Percentiles rank a stretch among this genome's conserved stretches.
phyloP scores from a whole-genome alignment of 2,113 vertebrate species.

The mouse (Mus musculus) region GRCm39 chrX:65678001-65678500 shows the following conservation, averaged over 20 bases:
- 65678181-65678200: conserved; percentile 20
- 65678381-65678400: not conserved
- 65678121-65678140: not conserved
- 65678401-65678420: not conserved
- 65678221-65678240: not conserved
- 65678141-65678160: not conserved
- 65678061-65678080: conserved; percentile 13
- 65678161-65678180: not conserved
- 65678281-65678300: not conserved
- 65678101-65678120: not conserved
- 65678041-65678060: conserved; percentile 12
- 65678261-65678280: conserved; percentile 28
- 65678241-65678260: not conserved
- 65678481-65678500: not conserved
- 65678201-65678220: not conserved
- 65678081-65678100: not conserved
- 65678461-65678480: conserved; percentile 12
- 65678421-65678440: not conserved
- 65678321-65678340: conserved; percentile 31
- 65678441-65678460: not conserved
- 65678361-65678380: not conserved
- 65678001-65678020: conserved; percentile 16
- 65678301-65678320: not conserved
- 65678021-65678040: not conserved
- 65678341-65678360: not conserved